Evolutionary conservation across 2,113 vertebrate species (phyloP), one percentile per base, ranked within the genome.

Genomic region (Neolamprologus longior): DNA sequence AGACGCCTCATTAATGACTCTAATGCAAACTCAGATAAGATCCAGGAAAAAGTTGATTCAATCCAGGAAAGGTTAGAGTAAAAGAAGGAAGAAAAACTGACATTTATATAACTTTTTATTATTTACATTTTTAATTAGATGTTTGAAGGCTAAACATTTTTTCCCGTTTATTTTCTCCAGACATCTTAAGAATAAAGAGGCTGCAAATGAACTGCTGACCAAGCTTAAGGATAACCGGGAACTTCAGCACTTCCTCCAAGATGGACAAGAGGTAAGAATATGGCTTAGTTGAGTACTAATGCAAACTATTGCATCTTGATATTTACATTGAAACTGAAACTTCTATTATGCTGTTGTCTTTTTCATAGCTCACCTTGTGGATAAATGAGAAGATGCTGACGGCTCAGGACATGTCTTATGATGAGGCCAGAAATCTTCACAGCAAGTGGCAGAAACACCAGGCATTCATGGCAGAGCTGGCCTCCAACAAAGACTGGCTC

Each of bases 401-500:
- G 0, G 98, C 98, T 50, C 98, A 98, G 92, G 98, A 99, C 81
- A 97, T 98, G 97, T 98, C 98, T 8, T 99, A 98, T 2, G 98
- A 98, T 1, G 98, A 98, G 92, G 98, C 98, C 80, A 96, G 97
- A 79, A 98, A 98, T 95, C 97, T 99, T 86, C 98, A 99, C 95
- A 98, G 97, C 96, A 98, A 99, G 92, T 99, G 98, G 98, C 98
- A 99, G 94, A 99, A 99, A 81, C 98, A 99, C 92, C 98, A 99
- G 93, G 98, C 98, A 5, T 99, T 99, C 94, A 98, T 97, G 97
- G 98, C 98, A 1, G 98, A 99, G 94, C 92, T 99, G 91, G 97
- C 97, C 0, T 98, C 98, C 83, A 99, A 99, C 94, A 99, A 98
- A 87, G 97, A 98, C 93, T 99, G 98, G 98, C 94, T 99, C 81